Conservation (phyloP, 2,888 invertebrate genomes). For the Hetaerina titia region DNA sequence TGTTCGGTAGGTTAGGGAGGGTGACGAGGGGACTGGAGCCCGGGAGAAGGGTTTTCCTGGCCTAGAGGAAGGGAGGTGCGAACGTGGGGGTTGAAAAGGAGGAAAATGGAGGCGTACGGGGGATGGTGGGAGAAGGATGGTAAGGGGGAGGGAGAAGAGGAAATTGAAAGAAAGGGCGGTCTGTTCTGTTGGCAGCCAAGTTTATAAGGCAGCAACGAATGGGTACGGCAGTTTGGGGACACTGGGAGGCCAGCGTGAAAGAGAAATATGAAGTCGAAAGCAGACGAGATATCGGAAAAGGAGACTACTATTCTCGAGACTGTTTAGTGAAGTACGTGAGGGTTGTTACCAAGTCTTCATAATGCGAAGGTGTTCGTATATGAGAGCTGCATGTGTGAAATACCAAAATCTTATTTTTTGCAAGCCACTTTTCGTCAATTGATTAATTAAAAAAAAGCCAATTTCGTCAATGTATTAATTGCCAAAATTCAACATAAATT, state of each 20-base stretch:
- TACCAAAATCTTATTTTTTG: no score
- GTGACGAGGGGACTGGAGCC: constrained; percentile 2
- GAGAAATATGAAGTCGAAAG: background rate
- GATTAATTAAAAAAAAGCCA: no score
- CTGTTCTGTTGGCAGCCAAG: background rate
- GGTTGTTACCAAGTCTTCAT: no score
- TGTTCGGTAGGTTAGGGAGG: background rate
- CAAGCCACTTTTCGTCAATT: no score
- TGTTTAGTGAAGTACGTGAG: no score
- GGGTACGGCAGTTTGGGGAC: background rate
- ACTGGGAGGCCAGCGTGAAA: background rate
- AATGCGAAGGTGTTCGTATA: no score
- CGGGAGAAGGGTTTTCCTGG: constrained; percentile 10
- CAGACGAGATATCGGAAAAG: background rate
- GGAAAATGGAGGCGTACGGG: background rate
- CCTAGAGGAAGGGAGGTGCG: background rate
- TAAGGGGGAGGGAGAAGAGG: background rate
- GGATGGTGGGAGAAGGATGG: background rate
- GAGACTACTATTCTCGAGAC: background rate
- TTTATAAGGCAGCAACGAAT: background rate
- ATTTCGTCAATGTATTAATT: no score
- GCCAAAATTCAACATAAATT: no score
- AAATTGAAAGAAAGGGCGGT: background rate
- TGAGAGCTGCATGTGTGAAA: no score
- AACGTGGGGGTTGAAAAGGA: background rate